Evolutionary conservation across 2,888 invertebrate species (phyloP), one percentile per base, ranked within the genome.

Genomic region (Amorpha juglandis): DNA sequence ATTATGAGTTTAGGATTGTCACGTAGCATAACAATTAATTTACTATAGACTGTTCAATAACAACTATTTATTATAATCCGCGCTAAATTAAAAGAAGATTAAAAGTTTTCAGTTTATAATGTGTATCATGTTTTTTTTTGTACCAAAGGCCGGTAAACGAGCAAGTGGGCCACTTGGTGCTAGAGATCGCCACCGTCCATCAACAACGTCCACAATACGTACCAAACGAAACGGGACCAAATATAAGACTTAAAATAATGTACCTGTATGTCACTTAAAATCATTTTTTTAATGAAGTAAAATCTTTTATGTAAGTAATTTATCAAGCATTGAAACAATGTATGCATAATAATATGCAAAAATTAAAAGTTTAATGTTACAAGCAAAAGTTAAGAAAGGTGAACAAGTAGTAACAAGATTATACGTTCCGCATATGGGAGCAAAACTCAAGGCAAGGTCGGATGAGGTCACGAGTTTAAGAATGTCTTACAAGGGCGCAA

Each of bases 401-500:
- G 58, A 58, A 68, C 48, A 11, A 64, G 64, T 63, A 65, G 68
- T 68, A 68, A 51, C 67, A 67, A 58, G 58, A 58, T 58, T 42
- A 38, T 58, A 58, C 42, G 58, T 58, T 58, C 67, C 75, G 74
- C 72, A 75, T 77, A 70, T 74, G 76, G 74, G 73, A 79, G 74
- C 71, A 75, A 74, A 72, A 85, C 88, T 82, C 72, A 75, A 84
- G 89, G 89, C 91, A 85, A 88, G 87, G 89, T 84, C 83, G 85
- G 79, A 75, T 77, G 85, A 86, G 91, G 89, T 91, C 91, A 91
- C 90, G 90, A 90, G 89, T 90, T 87, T 87, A 86, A 84, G 88
- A 86, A 84, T 88, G 87, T 86, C 86, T 84, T 78, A 80, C 90
- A 89, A 88, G 88, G 86, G 86, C 88, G 84, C 79, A 74, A 68